Evolutionary conservation across 2,888 invertebrate species (phyloP).

Genomic region (Ditula angustiorana): DNA sequence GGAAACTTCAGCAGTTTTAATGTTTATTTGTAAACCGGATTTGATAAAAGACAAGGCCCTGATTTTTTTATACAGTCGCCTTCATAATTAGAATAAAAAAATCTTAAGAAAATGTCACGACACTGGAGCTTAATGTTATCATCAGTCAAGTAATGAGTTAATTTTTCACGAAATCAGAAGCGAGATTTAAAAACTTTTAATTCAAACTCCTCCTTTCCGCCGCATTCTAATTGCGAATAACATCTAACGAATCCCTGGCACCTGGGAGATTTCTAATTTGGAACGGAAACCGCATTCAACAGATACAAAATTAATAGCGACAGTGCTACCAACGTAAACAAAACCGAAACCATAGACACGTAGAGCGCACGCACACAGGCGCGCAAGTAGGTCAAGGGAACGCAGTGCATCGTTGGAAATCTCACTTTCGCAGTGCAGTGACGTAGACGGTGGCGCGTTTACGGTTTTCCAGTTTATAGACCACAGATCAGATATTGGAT

Average conservation of each 20-base stretch:
- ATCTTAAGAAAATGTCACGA: no score
- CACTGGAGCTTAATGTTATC: no score
- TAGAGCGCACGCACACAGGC: constrained; percentile 37
- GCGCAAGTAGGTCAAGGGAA: constrained; percentile 81
- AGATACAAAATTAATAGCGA: constrained; percentile 25
- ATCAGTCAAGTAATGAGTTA: no score
- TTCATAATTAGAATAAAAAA: no score
- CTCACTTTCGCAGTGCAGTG: constrained; percentile 77
- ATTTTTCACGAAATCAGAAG: no score
- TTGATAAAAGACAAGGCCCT: no score
- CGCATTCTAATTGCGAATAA: background rate
- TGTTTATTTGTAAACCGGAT: no score
- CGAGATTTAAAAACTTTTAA: no score
- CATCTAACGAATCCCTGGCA: background rate
- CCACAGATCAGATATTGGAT: constrained; percentile 20
- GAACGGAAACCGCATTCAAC: constrained; percentile 20
- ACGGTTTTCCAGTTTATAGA: constrained; percentile 50
- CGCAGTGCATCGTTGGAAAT: constrained; percentile 84
- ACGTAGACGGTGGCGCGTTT: constrained; percentile 63
- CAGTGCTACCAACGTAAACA: constrained; percentile 35
- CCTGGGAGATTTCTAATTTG: constrained; percentile 17
- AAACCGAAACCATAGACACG: constrained; percentile 39
- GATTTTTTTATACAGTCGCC: no score
- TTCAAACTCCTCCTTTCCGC: background rate
- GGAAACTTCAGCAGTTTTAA: background rate